Conservation (phyloP, 2,888 invertebrate species). For the Yponomeuta cagnagella region DNA sequence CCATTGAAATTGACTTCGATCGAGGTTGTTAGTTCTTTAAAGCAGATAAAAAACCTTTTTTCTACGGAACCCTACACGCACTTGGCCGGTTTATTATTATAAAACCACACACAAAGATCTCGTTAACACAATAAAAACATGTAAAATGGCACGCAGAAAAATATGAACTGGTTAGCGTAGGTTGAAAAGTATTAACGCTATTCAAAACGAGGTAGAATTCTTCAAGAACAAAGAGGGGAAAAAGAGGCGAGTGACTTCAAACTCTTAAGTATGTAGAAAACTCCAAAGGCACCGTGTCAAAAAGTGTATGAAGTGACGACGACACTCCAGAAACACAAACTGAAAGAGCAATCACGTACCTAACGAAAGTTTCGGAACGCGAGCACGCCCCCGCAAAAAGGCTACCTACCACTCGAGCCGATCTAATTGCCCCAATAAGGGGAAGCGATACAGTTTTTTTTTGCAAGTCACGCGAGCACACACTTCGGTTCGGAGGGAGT, state of each 20-base stretch:
- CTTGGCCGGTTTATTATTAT: neutral
- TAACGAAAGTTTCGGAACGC: slow-evolving; percentile 4
- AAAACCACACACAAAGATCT: neutral
- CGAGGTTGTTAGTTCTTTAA: no score
- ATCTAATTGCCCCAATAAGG: slow-evolving; percentile 17
- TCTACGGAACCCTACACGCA: no score
- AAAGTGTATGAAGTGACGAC: neutral
- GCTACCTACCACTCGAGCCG: slow-evolving; percentile 12
- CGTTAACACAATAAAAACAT: neutral
- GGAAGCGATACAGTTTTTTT: slow-evolving; percentile 38
- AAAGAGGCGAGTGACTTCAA: neutral
- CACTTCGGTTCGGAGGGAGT: slow-evolving; percentile 24
- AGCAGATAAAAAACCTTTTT: no score
- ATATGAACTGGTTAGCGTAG: neutral
- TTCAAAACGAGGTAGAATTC: neutral
- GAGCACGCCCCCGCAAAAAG: slow-evolving; percentile 12
- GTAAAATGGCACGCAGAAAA: neutral
- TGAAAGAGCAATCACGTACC: slow-evolving; percentile 9
- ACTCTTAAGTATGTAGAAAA: neutral
- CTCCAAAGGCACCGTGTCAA: neutral
- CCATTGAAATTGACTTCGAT: no score
- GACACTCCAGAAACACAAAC: neutral
- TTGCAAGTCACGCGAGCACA: slow-evolving; percentile 44
- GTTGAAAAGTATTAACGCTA: neutral
- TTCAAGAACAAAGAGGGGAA: neutral